A percentile compares a stretch with the other conserved stretches of the same genome.
phyloP scores from a whole-genome alignment of 2,113 vertebrate genomes.

The Cephalopterus ornatus region DNA sequence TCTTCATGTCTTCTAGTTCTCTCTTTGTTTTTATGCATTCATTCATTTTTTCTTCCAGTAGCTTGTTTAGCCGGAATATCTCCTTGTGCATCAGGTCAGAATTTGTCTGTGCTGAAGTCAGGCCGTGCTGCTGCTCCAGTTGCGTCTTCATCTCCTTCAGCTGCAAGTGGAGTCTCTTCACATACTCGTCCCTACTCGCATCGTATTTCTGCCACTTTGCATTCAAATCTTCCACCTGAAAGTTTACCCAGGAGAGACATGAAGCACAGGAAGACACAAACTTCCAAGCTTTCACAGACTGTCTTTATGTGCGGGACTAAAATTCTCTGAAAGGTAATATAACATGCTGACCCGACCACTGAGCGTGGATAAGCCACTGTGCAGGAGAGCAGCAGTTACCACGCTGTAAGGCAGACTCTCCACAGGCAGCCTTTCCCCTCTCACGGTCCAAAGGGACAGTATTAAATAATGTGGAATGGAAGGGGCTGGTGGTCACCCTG shows the following conservation, averaged over 20 bases:
- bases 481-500: background rate
- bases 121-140: background rate
- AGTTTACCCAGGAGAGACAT: background rate
- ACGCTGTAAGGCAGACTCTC: background rate
- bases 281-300: background rate
- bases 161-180: slow-evolving; percentile 81
- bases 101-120: background rate
- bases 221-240: slow-evolving; percentile 91
- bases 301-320: background rate
- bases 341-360: rapidly evolving
- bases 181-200: slow-evolving; percentile 86
- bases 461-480: background rate
- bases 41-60: slow-evolving; percentile 82
- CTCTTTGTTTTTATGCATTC: slow-evolving; percentile 65
- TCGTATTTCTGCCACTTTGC: slow-evolving; percentile 94
- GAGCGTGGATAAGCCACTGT: background rate
- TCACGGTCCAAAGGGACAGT: background rate
- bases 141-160: slow-evolving; percentile 69
- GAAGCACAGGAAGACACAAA: background rate
- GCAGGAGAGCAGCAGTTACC: background rate
- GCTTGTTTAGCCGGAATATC: slow-evolving; percentile 83
- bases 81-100: slow-evolving; percentile 81
- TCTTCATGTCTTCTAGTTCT: slow-evolving; percentile 69
- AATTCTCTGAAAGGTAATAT: background rate
- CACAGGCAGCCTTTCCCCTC: background rate